Percentiles rank a stretch among this genome's conserved stretches.
Evolutionary conservation across 2,113 vertebrate species (phyloP).

Genomic region (Dromaius novaehollandiae): DNA sequence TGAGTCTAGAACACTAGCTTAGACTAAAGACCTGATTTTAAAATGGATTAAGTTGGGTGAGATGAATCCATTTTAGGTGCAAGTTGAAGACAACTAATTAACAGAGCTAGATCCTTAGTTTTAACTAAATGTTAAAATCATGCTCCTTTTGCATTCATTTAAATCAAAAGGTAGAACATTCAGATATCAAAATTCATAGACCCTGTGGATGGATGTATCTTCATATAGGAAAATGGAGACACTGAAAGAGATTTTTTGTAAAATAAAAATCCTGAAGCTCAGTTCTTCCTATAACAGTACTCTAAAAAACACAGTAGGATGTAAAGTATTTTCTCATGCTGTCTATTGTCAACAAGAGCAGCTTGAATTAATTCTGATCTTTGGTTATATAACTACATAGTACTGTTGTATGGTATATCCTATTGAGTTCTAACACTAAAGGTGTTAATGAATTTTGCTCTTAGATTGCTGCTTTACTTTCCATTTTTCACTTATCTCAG

Average conservation of each 20-base stretch:
- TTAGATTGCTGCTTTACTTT: constrained; percentile 24
- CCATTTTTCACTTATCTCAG: neutral
- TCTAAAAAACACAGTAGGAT: neutral
- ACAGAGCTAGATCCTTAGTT: neutral
- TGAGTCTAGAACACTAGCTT: neutral
- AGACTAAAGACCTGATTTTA: neutral
- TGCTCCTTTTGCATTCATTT: neutral
- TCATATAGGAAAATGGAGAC: neutral
- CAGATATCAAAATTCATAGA: neutral
- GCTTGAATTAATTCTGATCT: constrained; percentile 9
- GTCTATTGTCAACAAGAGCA: neutral
- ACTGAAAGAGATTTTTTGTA: neutral
- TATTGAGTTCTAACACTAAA: neutral
- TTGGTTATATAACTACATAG: neutral
- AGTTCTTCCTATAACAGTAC: neutral
- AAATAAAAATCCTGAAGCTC: neutral
- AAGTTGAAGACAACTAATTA: neutral
- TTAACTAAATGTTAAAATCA: neutral
- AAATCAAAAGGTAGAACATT: neutral
- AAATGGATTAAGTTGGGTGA: neutral
- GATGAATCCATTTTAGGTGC: neutral
- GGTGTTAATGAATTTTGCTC: neutral
- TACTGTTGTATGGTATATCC: neutral
- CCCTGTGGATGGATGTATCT: neutral
- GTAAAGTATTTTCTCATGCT: neutral